Evolutionary conservation across 2,797 vertebrate species (phyloP).

Genomic region (Rhinichthys osculus): DNA sequence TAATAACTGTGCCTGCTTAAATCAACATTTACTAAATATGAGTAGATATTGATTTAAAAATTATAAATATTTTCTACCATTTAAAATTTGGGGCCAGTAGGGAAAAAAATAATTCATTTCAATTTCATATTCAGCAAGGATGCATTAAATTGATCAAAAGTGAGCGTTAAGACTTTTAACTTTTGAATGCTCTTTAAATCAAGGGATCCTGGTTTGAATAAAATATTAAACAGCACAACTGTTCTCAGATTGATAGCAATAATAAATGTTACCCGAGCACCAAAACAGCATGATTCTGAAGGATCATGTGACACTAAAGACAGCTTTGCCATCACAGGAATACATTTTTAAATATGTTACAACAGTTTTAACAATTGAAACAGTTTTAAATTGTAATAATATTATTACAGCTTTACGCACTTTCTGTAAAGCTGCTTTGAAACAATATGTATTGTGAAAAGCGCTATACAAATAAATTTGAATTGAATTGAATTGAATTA

Average conservation of each 20-base stretch:
- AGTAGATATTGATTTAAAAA: neutral
- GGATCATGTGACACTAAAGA: neutral
- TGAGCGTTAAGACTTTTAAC: neutral
- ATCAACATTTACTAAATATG: neutral
- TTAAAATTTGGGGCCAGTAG: neutral
- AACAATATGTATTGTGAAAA: no score
- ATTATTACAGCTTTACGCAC: neutral
- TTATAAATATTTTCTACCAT: neutral
- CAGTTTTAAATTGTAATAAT: neutral
- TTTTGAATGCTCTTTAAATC: neutral
- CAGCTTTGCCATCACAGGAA: no score
- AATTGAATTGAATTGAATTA: neutral
- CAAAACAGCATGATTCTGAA: neutral
- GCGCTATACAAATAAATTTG: no score
- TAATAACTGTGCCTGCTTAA: neutral
- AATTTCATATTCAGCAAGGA: neutral
- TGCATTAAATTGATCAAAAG: neutral
- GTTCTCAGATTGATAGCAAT: neutral
- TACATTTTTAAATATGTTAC: neutral
- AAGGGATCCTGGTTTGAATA: neutral
- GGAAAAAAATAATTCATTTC: neutral
- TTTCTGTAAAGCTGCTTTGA: no score
- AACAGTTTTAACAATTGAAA: neutral
- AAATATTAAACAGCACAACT: neutral
- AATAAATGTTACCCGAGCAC: neutral